Conservation (phyloP, 1,140 invertebrate genomes). For the Pteromalus puparum region DNA sequence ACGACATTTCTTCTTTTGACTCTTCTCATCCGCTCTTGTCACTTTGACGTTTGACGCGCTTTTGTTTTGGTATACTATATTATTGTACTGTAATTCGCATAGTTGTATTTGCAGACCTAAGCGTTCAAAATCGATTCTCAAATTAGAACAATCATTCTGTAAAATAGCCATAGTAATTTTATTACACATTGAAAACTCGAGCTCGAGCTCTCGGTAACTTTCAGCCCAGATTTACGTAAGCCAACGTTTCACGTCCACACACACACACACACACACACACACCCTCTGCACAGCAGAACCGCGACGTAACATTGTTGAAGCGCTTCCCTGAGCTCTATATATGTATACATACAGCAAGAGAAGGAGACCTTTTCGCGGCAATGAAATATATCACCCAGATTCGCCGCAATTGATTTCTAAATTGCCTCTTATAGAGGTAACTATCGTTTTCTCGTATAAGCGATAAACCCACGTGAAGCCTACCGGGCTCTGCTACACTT, state of each 20-base stretch:
- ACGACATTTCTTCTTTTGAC: neutral
- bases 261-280: neutral
- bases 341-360: neutral
- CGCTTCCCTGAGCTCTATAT: conserved; percentile 4
- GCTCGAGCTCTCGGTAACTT: neutral
- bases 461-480: too few species aligned
- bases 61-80: neutral
- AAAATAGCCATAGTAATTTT: neutral
- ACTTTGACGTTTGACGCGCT: neutral
- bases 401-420: conserved; percentile 38
- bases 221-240: conserved; percentile 22
- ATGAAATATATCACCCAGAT: conserved; percentile 15
- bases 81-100: too few species aligned
- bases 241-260: neutral
- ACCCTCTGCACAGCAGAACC: neutral
- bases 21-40: neutral
- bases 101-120: neutral
- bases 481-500: neutral
- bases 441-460: neutral
- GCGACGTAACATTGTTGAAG: conserved; percentile 21
- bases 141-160: neutral
- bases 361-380: neutral
- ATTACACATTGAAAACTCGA: neutral
- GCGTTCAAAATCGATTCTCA: neutral
- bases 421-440: neutral